Conservation (phyloP, 2,888 invertebrate genomes). For the Eudasyphora cyanicolor region DNA sequence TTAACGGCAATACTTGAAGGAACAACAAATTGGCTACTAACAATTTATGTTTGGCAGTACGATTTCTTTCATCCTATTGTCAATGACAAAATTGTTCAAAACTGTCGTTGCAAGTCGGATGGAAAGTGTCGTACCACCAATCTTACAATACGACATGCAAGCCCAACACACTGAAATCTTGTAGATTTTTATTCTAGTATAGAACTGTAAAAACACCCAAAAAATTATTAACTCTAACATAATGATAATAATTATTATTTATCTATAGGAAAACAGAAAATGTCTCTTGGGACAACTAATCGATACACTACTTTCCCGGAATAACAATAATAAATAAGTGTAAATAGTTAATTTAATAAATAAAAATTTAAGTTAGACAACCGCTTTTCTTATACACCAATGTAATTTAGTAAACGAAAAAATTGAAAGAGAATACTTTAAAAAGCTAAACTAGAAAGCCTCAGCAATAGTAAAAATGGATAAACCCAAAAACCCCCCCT, state of each 20-base stretch:
- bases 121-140: too few relatives aligned
- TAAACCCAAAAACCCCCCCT: not conserved
- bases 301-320: not conserved
- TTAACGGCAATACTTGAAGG: not conserved
- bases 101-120: too few relatives aligned
- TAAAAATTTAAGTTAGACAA: slow-evolving; percentile 11
- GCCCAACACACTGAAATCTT: not conserved
- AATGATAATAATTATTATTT: not conserved
- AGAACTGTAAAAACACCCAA: not conserved
- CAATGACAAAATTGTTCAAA: too few relatives aligned
- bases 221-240: not conserved
- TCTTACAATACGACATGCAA: too few relatives aligned
- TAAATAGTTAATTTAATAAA: slow-evolving; percentile 15
- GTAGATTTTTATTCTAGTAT: slow-evolving; percentile 27
- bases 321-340: too few relatives aligned
- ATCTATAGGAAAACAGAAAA: not conserved
- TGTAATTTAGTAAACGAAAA: slow-evolving; percentile 16
- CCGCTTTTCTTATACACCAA: not conserved
- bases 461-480: slow-evolving; percentile 7
- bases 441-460: not conserved
- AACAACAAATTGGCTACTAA: too few relatives aligned
- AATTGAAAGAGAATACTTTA: not conserved
- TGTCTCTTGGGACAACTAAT: not conserved
- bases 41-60: too few relatives aligned
- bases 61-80: too few relatives aligned